A percentile compares a stretch with the other conserved stretches of the same genome.
Conservation (phyloP, 2,113 vertebrate species). For the Pomatostomus ruficeps region DNA sequence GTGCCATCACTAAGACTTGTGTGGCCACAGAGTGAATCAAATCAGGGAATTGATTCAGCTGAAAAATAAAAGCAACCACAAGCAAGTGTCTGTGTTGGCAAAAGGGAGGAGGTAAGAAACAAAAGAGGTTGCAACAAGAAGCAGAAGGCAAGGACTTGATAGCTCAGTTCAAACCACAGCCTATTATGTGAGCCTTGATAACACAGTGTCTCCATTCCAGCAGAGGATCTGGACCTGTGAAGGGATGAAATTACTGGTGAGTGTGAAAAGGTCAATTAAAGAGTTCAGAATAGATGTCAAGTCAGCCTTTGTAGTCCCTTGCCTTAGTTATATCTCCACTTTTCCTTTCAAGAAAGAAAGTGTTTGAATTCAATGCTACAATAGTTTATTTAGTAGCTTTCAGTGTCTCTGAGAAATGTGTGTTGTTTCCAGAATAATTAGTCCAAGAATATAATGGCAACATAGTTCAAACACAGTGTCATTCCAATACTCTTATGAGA, state of each 20-base stretch:
- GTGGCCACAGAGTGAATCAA: background rate
- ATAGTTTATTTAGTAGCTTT: background rate
- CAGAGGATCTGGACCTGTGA: background rate
- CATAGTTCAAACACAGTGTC: background rate
- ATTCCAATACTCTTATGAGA: background rate
- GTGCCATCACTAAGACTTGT: background rate
- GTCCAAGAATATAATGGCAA: background rate
- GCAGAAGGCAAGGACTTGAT: background rate
- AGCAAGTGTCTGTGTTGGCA: background rate
- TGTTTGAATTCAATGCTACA: background rate
- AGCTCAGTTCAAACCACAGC: background rate
- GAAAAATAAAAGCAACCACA: background rate
- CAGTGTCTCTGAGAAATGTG: background rate
- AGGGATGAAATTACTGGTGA: background rate
- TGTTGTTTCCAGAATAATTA: background rate
- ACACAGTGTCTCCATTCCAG: background rate
- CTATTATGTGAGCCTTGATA: background rate
- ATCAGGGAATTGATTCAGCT: background rate
- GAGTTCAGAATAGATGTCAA: background rate
- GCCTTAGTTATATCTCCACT: background rate
- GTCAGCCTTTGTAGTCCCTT: background rate
- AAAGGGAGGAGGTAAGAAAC: background rate
- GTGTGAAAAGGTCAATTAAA: background rate
- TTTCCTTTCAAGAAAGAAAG: background rate
- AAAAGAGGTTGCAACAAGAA: background rate